phyloP scores from a whole-genome alignment of 2,113 vertebrate species.

The Origma solitaria region DNA sequence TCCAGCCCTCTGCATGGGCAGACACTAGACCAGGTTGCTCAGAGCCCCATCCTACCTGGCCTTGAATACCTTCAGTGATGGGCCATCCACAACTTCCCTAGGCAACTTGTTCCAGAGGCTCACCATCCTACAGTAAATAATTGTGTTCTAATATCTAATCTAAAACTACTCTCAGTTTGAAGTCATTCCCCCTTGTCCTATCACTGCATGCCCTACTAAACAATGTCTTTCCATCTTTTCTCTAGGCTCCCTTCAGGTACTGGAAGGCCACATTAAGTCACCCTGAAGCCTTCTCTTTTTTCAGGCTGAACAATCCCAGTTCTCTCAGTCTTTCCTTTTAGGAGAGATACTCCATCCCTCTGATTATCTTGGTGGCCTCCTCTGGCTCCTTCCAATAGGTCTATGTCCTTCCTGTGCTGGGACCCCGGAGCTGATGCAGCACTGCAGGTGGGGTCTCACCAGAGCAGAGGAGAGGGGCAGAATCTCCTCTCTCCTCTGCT shows the following conservation, averaged over 20 bases:
- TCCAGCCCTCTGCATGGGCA: neutral
- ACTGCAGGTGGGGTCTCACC: neutral
- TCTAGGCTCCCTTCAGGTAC: neutral
- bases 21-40: neutral
- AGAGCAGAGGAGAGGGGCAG: neutral
- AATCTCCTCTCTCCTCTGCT: neutral
- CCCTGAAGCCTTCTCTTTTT: neutral
- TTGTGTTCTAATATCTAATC: neutral
- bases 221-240: neutral
- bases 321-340: neutral
- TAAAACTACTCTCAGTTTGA: neutral
- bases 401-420: neutral
- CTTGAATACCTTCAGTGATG: neutral
- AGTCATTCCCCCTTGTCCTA: neutral
- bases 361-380: neutral
- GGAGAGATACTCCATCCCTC: neutral
- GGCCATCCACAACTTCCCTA: neutral
- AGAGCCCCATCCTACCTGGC: neutral
- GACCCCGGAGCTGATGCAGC: neutral
- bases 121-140: neutral
- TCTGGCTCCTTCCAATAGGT: fast-evolving
- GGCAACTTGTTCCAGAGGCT: neutral
- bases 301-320: neutral
- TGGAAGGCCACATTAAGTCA: neutral
- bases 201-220: neutral